Conservation (phyloP, 2,888 invertebrate species). For the Eupeodes luniger region DNA sequence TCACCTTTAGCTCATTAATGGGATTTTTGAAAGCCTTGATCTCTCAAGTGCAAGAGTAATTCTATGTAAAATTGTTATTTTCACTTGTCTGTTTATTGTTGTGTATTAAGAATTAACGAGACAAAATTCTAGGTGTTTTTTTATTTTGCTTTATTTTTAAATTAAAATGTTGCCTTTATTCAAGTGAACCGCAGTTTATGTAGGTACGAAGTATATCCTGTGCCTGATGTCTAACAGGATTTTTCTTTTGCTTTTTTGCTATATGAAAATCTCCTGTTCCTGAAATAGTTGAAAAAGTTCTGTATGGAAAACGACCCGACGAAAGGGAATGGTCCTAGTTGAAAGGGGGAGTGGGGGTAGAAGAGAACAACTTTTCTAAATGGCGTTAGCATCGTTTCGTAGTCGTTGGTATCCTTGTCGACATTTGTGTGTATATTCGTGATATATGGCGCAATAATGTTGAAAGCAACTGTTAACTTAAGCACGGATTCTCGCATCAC, state of each 20-base stretch:
- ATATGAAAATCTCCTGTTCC: constrained; percentile 36
- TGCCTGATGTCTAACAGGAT: constrained; percentile 26
- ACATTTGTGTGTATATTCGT: constrained; percentile 46
- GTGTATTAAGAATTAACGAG: no score
- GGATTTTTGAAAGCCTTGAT: no score
- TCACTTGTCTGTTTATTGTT: no score
- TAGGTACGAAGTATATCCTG: background rate
- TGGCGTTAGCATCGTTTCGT: background rate
- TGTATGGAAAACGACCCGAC: no score
- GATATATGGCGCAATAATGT: constrained; percentile 67
- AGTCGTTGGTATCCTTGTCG: constrained; percentile 44
- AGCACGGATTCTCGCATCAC: constrained; percentile 59
- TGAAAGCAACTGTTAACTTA: constrained; percentile 72
- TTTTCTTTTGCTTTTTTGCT: background rate
- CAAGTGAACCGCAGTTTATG: constrained; percentile 2
- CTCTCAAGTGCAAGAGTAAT: no score
- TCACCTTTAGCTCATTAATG: no score
- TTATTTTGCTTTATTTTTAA: background rate
- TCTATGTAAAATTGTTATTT: no score
- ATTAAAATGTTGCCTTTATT: background rate
- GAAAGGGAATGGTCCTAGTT: no score
- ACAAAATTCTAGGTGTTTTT: background rate
- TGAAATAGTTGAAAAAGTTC: background rate
- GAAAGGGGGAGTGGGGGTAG: background rate
- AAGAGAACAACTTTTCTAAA: background rate